A percentile compares a stretch with the other conserved stretches of the same genome.
phyloP scores from a whole-genome alignment of 2,797 vertebrate species.

The Pangasius krempfi region DNA sequence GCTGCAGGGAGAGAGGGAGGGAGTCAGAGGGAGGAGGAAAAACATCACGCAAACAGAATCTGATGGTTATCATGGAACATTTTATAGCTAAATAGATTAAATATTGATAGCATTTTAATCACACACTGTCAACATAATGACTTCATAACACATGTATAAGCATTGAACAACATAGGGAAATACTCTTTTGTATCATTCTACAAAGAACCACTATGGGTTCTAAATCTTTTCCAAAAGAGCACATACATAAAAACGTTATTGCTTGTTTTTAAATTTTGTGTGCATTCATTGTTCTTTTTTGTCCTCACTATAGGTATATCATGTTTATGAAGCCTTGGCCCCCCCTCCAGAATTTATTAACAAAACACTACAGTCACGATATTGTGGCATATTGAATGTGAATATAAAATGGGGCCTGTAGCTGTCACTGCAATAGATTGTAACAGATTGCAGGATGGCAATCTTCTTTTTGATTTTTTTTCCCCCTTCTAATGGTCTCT shows the following conservation, averaged over 20 bases:
- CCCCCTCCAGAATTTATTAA: neutral
- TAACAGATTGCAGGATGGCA: neutral
- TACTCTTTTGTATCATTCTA: neutral
- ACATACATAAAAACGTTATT: neutral
- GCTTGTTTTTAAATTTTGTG: neutral
- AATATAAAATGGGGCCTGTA: neutral
- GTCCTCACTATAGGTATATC: neutral
- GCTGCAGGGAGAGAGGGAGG: neutral
- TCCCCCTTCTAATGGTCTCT: neutral
- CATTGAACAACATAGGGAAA: neutral
- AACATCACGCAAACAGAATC: neutral
- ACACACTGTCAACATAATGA: neutral
- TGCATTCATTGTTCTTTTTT: neutral
- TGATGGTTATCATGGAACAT: neutral
- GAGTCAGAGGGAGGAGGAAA: neutral
- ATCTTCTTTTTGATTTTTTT: neutral
- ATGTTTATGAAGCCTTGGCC: neutral
- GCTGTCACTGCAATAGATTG: neutral
- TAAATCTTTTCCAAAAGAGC: neutral
- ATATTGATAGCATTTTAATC: neutral
- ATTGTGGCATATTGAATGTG: neutral
- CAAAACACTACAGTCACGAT: neutral
- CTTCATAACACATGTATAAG: neutral
- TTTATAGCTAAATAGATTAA: neutral
- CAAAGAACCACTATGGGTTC: neutral